Evolutionary conservation across 2,888 invertebrate genomes (phyloP), one percentile per base, ranked within the genome.

Genomic region (Lycophotia porphyrea): DNA sequence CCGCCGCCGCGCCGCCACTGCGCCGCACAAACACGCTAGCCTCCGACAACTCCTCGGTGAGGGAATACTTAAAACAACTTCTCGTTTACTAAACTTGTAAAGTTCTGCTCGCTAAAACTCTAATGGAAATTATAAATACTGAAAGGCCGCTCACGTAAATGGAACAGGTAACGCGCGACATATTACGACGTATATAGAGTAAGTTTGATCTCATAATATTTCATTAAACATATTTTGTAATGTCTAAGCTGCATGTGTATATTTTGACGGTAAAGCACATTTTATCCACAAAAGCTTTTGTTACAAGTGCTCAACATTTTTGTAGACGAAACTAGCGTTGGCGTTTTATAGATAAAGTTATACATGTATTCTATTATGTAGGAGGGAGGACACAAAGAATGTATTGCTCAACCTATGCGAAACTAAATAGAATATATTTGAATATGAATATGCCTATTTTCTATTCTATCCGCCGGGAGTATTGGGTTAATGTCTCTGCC

Each of bases 61-160:
- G 92, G 91, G 93, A 93, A 94, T 93, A 94, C 94, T 94, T 93
- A 93, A 92, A 92, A 91, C 91, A 93, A 94, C 92, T 94, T 93
- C 91, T 89, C 91, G 88, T 91, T 92, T 88, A 89, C 90, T 91
- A 90, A 93, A 93, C 92, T 94, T 92, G 82, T 71, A 71, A 90
- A 92, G 90, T 92, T 92, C 85, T 88, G 88, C 90, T 91, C 87
- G 87, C 90, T 89, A 81, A 88, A 91, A 91, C 91, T 91, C 82
- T 91, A 91, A 92, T 90, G 90, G 90, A 90, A 92, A 93, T 92
- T 92, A 93, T 92, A 91, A 91, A 90, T 80, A 90, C 87, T 90
- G 88, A 88, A 87, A 89, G 84, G 90, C 82, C 83, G 82, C 82
- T 86, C 80, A 85, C 82, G 84, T 84, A 87, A 88, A 89, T 86